phyloP scores from a whole-genome alignment of 2,888 invertebrate genomes.

The Eilema sororculum region DNA sequence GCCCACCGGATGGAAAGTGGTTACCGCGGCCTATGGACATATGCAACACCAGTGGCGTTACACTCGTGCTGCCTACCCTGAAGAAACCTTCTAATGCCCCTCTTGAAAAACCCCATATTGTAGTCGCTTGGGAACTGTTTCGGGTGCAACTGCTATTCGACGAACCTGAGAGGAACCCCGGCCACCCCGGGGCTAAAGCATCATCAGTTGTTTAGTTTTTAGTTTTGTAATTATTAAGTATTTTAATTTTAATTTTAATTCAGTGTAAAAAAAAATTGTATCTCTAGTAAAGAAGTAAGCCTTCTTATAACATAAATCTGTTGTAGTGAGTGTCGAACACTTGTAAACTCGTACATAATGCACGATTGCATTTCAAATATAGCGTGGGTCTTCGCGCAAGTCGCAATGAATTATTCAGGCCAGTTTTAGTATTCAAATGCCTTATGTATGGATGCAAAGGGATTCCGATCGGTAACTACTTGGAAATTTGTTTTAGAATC shows the following conservation, averaged over 20 bases:
- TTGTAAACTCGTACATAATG: constrained; percentile 69
- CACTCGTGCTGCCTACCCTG: no score
- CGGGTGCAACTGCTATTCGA: no score
- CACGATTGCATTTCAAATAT: constrained; percentile 73
- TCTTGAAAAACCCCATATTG: no score
- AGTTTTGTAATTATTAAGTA: no score
- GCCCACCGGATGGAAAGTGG: no score
- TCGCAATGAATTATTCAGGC: constrained; percentile 74
- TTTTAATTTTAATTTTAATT: not conserved
- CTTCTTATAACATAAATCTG: constrained; percentile 42
- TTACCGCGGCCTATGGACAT: no score
- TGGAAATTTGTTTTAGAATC: constrained; percentile 52
- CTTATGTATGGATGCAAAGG: constrained; percentile 59
- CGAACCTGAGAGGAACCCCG: no score
- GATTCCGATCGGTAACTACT: constrained; percentile 66
- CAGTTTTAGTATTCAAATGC: constrained; percentile 53
- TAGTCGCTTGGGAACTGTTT: no score
- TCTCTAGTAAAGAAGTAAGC: constrained; percentile 19
- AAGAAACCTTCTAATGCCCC: no score
- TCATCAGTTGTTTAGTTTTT: no score
- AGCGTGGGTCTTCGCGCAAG: constrained; percentile 61
- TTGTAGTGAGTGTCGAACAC: constrained; percentile 57
- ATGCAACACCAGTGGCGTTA: no score
- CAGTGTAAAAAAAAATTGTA: not conserved
- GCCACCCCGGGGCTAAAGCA: no score